A percentile compares a stretch with the other conserved stretches of the same genome.
phyloP scores from a whole-genome alignment of 2,113 vertebrate genomes.

The Psilopogon haemacephalus region DNA sequence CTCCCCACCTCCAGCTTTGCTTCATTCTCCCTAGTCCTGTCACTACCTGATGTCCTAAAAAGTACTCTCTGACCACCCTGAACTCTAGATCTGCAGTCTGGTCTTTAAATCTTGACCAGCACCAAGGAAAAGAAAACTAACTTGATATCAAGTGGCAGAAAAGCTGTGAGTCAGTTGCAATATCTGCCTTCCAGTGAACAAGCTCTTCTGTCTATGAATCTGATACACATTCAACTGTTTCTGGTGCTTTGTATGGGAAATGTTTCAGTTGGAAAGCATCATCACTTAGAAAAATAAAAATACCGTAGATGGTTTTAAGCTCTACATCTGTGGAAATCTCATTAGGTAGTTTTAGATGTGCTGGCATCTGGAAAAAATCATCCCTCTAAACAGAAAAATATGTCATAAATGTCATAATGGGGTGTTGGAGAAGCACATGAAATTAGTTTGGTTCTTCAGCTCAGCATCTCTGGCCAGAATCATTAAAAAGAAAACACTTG shows the following conservation, averaged over 20 bases:
- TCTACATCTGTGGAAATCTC: slow-evolving; percentile 77
- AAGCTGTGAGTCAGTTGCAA: background rate
- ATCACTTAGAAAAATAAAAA: slow-evolving; percentile 70
- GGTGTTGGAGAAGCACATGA: slow-evolving; percentile 73
- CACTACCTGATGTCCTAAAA: too few species aligned
- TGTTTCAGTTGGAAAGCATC: slow-evolving; percentile 70
- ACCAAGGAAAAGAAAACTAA: background rate
- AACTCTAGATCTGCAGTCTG: background rate
- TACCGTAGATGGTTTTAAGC: slow-evolving; percentile 72
- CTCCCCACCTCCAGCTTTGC: too few species aligned
- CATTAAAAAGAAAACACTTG: slow-evolving; percentile 66
- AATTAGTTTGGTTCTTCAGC: slow-evolving; percentile 75
- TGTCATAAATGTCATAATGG: slow-evolving; percentile 72
- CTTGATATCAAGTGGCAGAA: slow-evolving; percentile 3
- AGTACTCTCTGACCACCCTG: background rate
- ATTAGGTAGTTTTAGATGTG: slow-evolving; percentile 80
- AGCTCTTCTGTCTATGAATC: slow-evolving; percentile 53
- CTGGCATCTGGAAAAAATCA: slow-evolving; percentile 81
- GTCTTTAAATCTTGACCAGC: background rate
- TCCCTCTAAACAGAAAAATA: slow-evolving; percentile 79
- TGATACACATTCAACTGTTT: slow-evolving; percentile 34
- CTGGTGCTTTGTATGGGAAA: slow-evolving; percentile 62
- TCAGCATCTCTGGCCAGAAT: slow-evolving; percentile 54
- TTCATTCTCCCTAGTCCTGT: too few species aligned
- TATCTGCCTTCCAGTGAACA: slow-evolving; percentile 59